phyloP scores from a whole-genome alignment of 2,113 vertebrate species.

The Myanophis thanlyinensis region DNA sequence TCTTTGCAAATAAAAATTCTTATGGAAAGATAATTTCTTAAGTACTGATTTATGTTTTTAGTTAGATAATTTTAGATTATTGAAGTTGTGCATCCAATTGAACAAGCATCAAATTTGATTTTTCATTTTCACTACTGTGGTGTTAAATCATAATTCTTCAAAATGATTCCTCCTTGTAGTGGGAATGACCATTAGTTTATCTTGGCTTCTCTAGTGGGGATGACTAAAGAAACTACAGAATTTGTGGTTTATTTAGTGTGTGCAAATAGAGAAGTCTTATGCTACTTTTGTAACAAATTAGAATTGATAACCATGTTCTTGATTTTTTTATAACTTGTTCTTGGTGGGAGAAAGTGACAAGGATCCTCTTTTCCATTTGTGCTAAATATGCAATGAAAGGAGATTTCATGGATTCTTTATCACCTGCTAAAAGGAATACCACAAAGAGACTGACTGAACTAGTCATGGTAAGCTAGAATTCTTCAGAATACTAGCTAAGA shows the following conservation, averaged over 20 bases:
- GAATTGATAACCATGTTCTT: not conserved
- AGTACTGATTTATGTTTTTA: not conserved
- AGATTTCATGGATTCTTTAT: not conserved
- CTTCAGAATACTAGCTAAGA: not conserved
- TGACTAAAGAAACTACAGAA: not conserved
- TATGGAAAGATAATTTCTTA: not conserved
- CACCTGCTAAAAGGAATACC: not conserved
- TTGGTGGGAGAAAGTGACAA: not conserved
- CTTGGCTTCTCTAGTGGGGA: not conserved
- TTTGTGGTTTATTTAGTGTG: not conserved
- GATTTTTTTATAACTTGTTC: not conserved
- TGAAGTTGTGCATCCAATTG: not conserved
- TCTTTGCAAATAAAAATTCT: not conserved
- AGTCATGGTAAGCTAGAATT: not conserved
- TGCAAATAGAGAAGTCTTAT: not conserved
- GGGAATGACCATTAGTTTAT: not conserved
- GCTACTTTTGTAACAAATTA: not conserved
- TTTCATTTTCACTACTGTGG: not conserved
- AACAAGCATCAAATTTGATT: not conserved
- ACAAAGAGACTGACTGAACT: not conserved
- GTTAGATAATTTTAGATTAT: not conserved
- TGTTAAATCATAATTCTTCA: not conserved
- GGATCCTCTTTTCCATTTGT: not conserved
- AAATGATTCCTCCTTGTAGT: not conserved
- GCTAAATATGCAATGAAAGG: not conserved